These are phyloP conservation scores for Actenoides hombroni DNA, from an alignment of 2,113 vertebrate genomes.

Conservation along the genomic window DNA sequence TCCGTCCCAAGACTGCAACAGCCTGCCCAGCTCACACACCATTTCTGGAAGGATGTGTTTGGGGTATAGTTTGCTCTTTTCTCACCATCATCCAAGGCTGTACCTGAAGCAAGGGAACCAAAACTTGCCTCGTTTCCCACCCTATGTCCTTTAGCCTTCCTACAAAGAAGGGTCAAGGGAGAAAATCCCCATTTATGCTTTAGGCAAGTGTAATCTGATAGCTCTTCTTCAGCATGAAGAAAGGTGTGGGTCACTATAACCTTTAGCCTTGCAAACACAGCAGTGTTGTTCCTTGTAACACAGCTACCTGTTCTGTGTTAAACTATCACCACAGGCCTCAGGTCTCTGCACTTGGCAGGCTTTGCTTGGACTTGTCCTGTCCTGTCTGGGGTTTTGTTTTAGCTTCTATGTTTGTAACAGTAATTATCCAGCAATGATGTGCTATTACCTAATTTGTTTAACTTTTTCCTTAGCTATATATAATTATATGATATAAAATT, in stretches of 20 bases:
- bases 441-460: not conserved
- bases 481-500: not conserved
- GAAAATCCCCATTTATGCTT: not conserved
- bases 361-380: not conserved
- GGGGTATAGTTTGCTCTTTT: not conserved
- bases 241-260: not conserved
- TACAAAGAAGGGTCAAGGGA: not conserved
- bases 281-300: not conserved
- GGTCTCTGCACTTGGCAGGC: not conserved
- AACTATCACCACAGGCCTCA: fast-evolving
- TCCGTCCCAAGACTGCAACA: not conserved
- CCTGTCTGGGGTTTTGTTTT: not conserved
- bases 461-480: not conserved
- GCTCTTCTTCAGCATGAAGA: not conserved
- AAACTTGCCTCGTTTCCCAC: not conserved
- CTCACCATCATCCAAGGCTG: not conserved
- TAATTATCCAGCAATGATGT: not conserved
- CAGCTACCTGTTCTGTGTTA: not conserved
- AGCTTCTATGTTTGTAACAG: not conserved
- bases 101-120: not conserved
- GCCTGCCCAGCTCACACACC: not conserved
- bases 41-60: fast-evolving
- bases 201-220: not conserved
- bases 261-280: not conserved
- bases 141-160: not conserved